Evolutionary conservation across 2,113 vertebrate species (phyloP).

Genomic region (Patagioenas fasciata): DNA sequence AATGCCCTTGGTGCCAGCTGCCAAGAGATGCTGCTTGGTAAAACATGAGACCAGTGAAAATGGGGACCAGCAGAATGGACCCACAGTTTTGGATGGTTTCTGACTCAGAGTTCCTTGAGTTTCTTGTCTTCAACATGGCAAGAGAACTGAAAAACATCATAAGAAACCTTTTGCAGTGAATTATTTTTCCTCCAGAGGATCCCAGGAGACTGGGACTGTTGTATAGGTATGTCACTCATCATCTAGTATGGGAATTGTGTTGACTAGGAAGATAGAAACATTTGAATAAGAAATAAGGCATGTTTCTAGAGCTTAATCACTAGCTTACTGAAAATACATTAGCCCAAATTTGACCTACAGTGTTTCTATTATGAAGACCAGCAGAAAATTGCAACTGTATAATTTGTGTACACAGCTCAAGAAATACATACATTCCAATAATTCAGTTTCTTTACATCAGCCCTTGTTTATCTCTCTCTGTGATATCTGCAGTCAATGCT

Average conservation of each 20-base stretch:
- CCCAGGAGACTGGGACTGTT: background rate
- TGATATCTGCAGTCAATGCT: background rate
- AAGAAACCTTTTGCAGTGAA: background rate
- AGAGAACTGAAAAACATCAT: background rate
- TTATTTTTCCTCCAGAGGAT: background rate
- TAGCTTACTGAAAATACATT: background rate
- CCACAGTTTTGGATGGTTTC: background rate
- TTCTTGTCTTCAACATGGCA: background rate
- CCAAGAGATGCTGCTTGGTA: background rate
- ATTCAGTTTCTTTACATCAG: background rate
- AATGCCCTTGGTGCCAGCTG: background rate
- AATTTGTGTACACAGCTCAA: background rate
- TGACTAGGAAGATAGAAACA: background rate
- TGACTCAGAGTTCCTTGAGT: background rate
- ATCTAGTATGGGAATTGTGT: background rate
- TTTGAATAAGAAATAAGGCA: background rate
- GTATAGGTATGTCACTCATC: background rate
- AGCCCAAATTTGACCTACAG: conserved; percentile 4
- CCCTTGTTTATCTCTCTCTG: background rate
- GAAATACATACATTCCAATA: background rate
- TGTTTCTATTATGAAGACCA: conserved; percentile 20
- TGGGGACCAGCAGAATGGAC: background rate
- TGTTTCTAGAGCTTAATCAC: background rate
- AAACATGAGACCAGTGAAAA: background rate
- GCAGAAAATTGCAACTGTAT: conserved; percentile 23